phyloP scores from a whole-genome alignment of 2,797 vertebrate species.

The Okamejei kenojei region DNA sequence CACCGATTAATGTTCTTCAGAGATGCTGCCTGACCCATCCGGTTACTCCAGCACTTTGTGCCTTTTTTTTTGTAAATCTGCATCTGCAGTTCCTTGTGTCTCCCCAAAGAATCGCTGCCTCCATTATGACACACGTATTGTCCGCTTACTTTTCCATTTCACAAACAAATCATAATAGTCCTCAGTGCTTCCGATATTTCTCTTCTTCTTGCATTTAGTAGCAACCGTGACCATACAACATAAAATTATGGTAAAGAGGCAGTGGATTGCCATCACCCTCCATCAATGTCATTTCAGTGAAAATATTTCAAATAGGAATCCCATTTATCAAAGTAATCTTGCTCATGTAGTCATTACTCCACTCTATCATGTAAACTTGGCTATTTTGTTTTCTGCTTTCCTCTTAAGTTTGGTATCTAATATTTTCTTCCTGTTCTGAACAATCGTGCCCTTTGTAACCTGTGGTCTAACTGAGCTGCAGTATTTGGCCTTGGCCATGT shows the following conservation, averaged over 20 bases:
- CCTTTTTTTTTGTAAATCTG: too few species aligned
- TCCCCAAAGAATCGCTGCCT: neutral
- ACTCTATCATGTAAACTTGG: neutral
- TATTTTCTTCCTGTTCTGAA: neutral
- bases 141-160: neutral
- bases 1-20: too few species aligned
- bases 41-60: too few species aligned
- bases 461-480: neutral
- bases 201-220: neutral
- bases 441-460: neutral
- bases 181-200: neutral
- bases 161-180: neutral
- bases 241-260: neutral
- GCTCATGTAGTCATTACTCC: neutral
- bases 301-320: neutral
- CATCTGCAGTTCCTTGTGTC: too few species aligned
- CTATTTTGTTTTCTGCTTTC: neutral
- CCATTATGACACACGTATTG: neutral
- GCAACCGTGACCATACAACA: neutral
- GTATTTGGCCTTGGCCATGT: neutral
- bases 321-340: slow-evolving; percentile 26
- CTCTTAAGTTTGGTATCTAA: neutral
- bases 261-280: neutral
- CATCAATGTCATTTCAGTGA: slow-evolving; percentile 19
- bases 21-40: too few species aligned